Conservation (phyloP, 2,888 invertebrate genomes). For the Euplexia lucipara region DNA sequence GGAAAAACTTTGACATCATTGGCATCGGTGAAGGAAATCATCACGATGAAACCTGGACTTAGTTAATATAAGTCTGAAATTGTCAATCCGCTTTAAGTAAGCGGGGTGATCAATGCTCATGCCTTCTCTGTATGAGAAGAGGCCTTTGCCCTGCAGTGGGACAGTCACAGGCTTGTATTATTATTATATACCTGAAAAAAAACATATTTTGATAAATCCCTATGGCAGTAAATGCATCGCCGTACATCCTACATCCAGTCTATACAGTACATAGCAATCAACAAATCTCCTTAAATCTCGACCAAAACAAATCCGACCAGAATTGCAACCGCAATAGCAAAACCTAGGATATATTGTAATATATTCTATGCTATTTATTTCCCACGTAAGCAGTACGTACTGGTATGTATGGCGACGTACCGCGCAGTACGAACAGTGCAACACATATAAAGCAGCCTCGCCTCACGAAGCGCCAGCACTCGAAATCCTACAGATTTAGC, state of each 20-base stretch:
- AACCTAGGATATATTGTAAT: conserved; percentile 28
- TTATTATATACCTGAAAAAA: too few species aligned
- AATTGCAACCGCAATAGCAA: conserved; percentile 9
- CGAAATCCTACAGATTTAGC: conserved; percentile 78
- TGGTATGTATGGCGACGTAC: conserved; percentile 59
- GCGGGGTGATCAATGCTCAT: too few species aligned
- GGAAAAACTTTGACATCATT: too few species aligned
- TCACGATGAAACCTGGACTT: too few species aligned
- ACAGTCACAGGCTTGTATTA: too few species aligned
- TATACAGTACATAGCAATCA: not conserved
- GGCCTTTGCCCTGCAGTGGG: too few species aligned
- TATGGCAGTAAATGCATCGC: not conserved
- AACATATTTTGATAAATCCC: too few species aligned
- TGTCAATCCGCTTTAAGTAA: too few species aligned
- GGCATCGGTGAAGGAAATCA: too few species aligned
- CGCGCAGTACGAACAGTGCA: conserved; percentile 78
- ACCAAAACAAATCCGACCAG: conserved; percentile 7
- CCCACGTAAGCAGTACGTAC: conserved; percentile 25
- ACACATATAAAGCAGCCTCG: conserved; percentile 81
- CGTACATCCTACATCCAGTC: not conserved
- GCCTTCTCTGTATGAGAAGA: too few species aligned
- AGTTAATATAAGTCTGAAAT: too few species aligned
- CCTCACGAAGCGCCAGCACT: conserved; percentile 77
- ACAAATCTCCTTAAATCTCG: not conserved
- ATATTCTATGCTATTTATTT: conserved; percentile 49